Base-by-base conservation (phyloP, 2,797 vertebrate genomes). In the Dicrostonyx torquatus region DNA sequence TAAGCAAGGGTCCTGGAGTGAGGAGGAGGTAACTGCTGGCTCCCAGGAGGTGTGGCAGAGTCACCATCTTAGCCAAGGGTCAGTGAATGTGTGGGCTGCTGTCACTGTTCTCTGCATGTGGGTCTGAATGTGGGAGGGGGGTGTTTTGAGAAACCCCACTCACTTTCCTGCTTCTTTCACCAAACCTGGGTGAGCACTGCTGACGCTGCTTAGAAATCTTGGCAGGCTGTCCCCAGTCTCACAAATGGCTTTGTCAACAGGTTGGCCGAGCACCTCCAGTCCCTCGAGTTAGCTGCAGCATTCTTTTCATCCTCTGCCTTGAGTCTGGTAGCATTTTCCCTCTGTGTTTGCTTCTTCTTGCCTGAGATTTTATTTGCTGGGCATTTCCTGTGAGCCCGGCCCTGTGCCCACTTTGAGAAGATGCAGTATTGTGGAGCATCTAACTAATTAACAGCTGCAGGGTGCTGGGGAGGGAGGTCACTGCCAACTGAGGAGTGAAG, bases 381-480 rank as follows among this genome's bases (percentile, higher is more conserved):
- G 87, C 72, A n/a, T 94, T 89, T 95, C 75, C 91, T 78, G 66
- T 70, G 62, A 68, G 68, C 77, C 55, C 76, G 31, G 88, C 34
- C 43, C 24, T 29, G 66, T n/a, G 75, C 92, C 72, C 31, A 48
- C 60, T 86, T 87, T 72, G 73, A 62, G 90, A 82, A 72, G 26
- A 66, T 50, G 24, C 40, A 48, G 48, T 48, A 26, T 90, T 86
- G 62, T 66, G 75, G 79, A 24, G 22, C 50, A 10, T 83, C 66
- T 50, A 68, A 2, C 43, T 88, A 82, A 88, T 80, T 37, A 68
- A 43, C 62, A 62, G 34, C 58, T 58, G 14, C 31, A 78, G 79
- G 76, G 68, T 29, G 43, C 22, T 6, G 80, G 70, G 75, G 50
- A 91, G 72, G 26, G 37, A 89, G 50, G 68, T 50, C 58, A 86